Percentiles rank a stretch among this genome's conserved stretches.
These are phyloP conservation scores for Apoderus coryli DNA, from an alignment of 2,888 invertebrate genomes.

Conservation along the genomic window DNA sequence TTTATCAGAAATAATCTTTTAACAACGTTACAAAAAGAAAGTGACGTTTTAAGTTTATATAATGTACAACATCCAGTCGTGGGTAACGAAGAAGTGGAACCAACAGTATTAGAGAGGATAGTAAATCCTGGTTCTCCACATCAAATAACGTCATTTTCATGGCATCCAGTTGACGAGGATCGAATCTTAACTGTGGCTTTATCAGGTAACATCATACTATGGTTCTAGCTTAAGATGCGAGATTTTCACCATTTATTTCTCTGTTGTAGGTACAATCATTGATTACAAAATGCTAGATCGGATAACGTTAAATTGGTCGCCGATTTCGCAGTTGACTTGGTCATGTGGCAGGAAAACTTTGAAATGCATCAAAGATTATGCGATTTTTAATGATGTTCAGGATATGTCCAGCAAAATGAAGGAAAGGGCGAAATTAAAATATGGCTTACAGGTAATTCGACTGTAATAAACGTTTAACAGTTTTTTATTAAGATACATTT, in stretches of 20 bases:
- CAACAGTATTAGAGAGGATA: constrained; percentile 58
- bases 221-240: not conserved
- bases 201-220: constrained; percentile 30
- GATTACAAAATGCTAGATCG: constrained; percentile 71
- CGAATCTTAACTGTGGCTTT: constrained; percentile 53
- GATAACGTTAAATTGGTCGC: constrained; percentile 69
- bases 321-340: constrained; percentile 58
- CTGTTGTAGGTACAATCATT: constrained; percentile 39
- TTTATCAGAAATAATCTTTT: constrained; percentile 50
- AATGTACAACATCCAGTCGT: constrained; percentile 63
- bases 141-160: constrained; percentile 60
- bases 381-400: constrained; percentile 20
- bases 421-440: constrained; percentile 53
- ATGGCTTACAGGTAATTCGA: constrained; percentile 77
- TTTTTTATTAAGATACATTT: too few relatives aligned
- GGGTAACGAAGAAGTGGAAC: constrained; percentile 61
- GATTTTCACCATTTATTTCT: too few relatives aligned
- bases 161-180: constrained; percentile 77
- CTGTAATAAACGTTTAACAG: too few relatives aligned
- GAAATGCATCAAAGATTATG: constrained; percentile 37
- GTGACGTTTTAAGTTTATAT: constrained; percentile 60
- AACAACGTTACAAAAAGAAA: constrained; percentile 69
- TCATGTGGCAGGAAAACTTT: constrained; percentile 53
- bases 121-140: constrained; percentile 36
- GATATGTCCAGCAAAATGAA: constrained; percentile 66